Conservation (phyloP, 2,113 vertebrate species). For the Agapornis roseicollis region DNA sequence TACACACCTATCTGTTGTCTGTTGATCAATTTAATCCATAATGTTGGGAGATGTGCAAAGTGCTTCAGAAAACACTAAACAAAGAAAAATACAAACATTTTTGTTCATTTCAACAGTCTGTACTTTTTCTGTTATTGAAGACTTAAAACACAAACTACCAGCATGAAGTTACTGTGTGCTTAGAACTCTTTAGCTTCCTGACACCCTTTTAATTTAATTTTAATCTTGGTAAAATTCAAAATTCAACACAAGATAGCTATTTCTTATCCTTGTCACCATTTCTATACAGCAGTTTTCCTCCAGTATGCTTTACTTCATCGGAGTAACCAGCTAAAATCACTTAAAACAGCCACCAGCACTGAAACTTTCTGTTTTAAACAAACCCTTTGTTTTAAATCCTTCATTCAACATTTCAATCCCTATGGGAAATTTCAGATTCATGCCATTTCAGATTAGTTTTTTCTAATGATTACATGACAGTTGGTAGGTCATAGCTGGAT, state of each 20-base stretch:
- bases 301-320: background rate
- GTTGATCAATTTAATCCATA: background rate
- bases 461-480: background rate
- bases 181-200: background rate
- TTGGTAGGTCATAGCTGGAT: background rate
- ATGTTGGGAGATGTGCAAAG: background rate
- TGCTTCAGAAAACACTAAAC: background rate
- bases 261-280: background rate
- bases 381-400: background rate
- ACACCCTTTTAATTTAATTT: background rate
- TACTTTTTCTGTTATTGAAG: background rate
- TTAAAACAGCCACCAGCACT: background rate
- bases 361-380: background rate
- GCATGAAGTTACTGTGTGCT: background rate
- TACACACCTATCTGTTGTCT: background rate
- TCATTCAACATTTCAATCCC: background rate
- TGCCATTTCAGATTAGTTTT: slow-evolving; percentile 22
- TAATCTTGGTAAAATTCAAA: background rate
- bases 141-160: background rate
- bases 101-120: background rate
- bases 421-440: background rate
- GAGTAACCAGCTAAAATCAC: background rate
- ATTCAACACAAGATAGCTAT: background rate
- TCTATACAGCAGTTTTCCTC: background rate
- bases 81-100: background rate